Evolutionary conservation across 2,113 vertebrate genomes (phyloP), one percentile per base, ranked within the genome.

Genomic region (Thunnus thynnus): DNA sequence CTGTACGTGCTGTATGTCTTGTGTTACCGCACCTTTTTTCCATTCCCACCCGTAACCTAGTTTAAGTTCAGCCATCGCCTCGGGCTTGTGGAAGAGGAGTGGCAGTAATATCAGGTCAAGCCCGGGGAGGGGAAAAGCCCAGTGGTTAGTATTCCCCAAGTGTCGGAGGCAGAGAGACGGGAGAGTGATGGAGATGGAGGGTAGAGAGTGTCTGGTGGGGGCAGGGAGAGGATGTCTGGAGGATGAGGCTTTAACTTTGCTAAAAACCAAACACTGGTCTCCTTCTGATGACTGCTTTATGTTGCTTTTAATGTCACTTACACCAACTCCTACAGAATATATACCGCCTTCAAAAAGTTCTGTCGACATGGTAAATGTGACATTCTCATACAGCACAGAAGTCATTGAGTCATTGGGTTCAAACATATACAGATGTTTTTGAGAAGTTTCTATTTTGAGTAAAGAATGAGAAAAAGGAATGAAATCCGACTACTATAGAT

Each of bases 11-110:
- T 18, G 56, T 18, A 20, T 60, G 69, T 70, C 68, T 69, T 51
- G 51, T 70, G 70, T 77, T 72, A 36, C 16, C 60, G 71, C 56
- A 88, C 71, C 65, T 78, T 71, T 68, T 64, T 60, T 18, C 57
- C 66, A 55, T 83, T 74, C 56, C 74, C 52, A 60, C 55, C 66
- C 22, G n/a, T 84, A 85, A 86, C 78, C 88, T 47, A 84, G 78
- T 88, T 92, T 72, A 80, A 81, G 86, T 93, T 88, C 80, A 89
- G 80, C 64, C 62, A 14, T 68, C 3, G 76, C 86, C 78, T 79
- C 48, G 0, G 85, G 88, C 86, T 68, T n/a, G 22, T 70, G 66
- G 79, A 56, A 78, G 72, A 75, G 86, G 82, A 86, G 82, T 68
- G 79, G 80, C 75, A 70, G 65, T 50, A 47, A 75, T 80, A 85